Evolutionary conservation across 2,888 invertebrate species (phyloP), one percentile per base, ranked within the genome.

Genomic region (Dendrolimus pini): DNA sequence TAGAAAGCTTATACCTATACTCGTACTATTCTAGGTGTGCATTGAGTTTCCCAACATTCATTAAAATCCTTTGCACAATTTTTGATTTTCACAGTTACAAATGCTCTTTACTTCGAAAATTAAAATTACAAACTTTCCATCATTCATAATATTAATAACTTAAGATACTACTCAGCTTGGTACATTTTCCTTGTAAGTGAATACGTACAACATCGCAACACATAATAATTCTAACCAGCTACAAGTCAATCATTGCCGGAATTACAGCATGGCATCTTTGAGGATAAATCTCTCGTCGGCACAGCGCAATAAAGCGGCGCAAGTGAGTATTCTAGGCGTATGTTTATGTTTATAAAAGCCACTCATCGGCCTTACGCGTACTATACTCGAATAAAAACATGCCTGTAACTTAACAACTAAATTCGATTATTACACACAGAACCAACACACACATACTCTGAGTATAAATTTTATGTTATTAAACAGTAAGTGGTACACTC

Each of bases 251-350:
- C 69, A 61, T 56, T 66, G 64, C 61, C 66, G 62, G 60, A 62
- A 63, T 70, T 69, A 70, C 65, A 65, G 65, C 65, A 65, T 61
- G 62, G 61, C 63, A 71, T 73, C 72, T 73, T 69, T 73, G 68
- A 65, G 73, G 70, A 83, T 86, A 85, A 83, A 87, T 83, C 85
- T 81, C 63, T 88, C 84, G 75, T 69, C 86, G 71, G 61, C 62
- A 59, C 60, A 62, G 61, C 63, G 63, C 76, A 65, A 80, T 81
- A 77, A 66, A 72, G 62, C 67, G 60, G 61, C 67, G 67, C 61
- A 62, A 65, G 66, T 68, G 68, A 68, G 67, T 70, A 72, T 72
- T 73, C 71, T 65, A 64, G 61, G 67, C 71, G 76, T 73, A 69
- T 77, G 75, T 82, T 74, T 77, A 73, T 55, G 75, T 77, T 84